Evolutionary conservation across 1,140 invertebrate species (phyloP).

Genomic region (Fragariocoptes setiger): DNA sequence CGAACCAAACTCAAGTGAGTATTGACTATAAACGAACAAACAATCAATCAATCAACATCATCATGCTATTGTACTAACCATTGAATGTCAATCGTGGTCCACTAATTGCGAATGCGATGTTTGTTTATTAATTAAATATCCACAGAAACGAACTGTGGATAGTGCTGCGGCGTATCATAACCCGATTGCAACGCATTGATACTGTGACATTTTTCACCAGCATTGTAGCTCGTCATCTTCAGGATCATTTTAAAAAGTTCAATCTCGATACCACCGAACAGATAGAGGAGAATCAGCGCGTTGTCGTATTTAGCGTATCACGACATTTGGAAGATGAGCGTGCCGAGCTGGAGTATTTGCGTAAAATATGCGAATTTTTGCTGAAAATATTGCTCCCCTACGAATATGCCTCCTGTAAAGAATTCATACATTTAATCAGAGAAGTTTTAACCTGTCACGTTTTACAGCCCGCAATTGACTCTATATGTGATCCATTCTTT

Average conservation of each 20-base stretch:
- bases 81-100: too few relatives aligned
- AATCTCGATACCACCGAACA: constrained; percentile 25
- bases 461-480: constrained; percentile 42
- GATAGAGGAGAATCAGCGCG: constrained; percentile 1
- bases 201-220: constrained; percentile 43
- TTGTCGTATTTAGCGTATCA: constrained; percentile 30
- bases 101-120: too few relatives aligned
- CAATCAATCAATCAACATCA: constrained; percentile 2
- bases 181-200: constrained; percentile 35
- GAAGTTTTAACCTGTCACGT: constrained; percentile 47
- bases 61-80: neutral
- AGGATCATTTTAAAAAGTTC: constrained; percentile 52
- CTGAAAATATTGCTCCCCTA: constrained; percentile 43
- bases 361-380: constrained; percentile 43
- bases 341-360: constrained; percentile 41
- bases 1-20: constrained; percentile 19
- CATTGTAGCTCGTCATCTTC: constrained; percentile 41
- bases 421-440: constrained; percentile 37
- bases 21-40: constrained; percentile 3
- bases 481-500: constrained; percentile 56
- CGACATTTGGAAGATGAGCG: constrained; percentile 35
- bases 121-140: too few relatives aligned
- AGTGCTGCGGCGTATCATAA: constrained; percentile 36
- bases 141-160: constrained; percentile 46
- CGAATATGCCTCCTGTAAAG: constrained; percentile 34